Conservation (phyloP, 2,113 vertebrate species). For the Austrofundulus limnaeus region DNA sequence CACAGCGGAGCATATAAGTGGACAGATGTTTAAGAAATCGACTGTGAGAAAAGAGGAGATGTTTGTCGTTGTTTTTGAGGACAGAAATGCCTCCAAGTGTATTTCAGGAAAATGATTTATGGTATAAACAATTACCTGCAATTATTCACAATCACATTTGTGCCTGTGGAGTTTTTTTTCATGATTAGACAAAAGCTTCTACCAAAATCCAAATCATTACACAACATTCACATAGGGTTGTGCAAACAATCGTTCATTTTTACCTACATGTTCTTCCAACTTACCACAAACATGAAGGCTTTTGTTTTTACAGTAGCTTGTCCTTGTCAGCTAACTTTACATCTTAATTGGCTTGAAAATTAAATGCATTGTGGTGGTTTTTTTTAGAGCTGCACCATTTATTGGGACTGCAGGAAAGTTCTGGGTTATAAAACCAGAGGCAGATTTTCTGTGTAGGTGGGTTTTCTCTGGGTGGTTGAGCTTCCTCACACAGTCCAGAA, state of each 20-base stretch:
- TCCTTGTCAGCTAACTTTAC: not conserved
- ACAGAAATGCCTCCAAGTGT: conserved; percentile 34
- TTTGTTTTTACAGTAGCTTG: not conserved
- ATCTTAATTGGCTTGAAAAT: not conserved
- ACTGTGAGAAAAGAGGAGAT: conserved; percentile 37
- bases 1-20: conserved; percentile 2
- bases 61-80: conserved; percentile 46
- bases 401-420: too few relatives aligned
- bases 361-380: not conserved
- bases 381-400: too few relatives aligned
- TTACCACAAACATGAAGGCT: not conserved
- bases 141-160: not conserved
- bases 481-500: too few relatives aligned
- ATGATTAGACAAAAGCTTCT: not conserved
- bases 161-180: not conserved
- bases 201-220: not conserved
- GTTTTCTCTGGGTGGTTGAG: too few relatives aligned
- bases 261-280: not conserved
- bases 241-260: not conserved
- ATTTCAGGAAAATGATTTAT: conserved; percentile 49
- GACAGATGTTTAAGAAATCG: conserved; percentile 56
- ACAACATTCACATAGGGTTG: not conserved
- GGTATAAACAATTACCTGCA: conserved; percentile 22
- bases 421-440: too few relatives aligned
- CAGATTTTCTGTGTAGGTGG: too few relatives aligned